phyloP scores from a whole-genome alignment of 2,888 invertebrate genomes.

The Hirtodrosophila duncani region DNA sequence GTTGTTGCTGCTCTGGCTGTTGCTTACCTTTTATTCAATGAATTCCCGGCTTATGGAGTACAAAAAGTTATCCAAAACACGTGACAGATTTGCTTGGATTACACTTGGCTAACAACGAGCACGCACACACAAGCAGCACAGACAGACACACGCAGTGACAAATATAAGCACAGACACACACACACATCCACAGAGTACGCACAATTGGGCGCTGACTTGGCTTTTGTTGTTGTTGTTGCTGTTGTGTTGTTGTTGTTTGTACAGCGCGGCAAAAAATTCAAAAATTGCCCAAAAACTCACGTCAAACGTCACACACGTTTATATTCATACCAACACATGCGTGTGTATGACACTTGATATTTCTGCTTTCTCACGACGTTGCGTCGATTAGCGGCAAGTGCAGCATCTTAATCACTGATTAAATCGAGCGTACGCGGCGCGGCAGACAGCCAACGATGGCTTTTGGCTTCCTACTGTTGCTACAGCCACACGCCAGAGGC shows the following conservation, averaged over 20 bases:
- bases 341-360: constrained; percentile 37
- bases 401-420: constrained; percentile 46
- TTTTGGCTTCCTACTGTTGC: no score
- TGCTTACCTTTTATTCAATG: constrained; percentile 64
- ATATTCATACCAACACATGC: no score
- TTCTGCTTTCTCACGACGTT: neutral
- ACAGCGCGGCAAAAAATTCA: constrained; percentile 43
- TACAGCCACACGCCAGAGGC: no score
- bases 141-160: constrained; percentile 10
- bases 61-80: constrained; percentile 66
- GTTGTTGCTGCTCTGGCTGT: constrained; percentile 30
- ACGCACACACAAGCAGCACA: constrained; percentile 21
- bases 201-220: constrained; percentile 15
- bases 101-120: constrained; percentile 41
- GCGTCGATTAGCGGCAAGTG: constrained; percentile 36
- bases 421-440: constrained; percentile 40
- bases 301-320: constrained; percentile 18
- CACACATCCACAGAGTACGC: constrained; percentile 16
- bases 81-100: constrained; percentile 67
- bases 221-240: constrained; percentile 40
- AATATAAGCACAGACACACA: constrained; percentile 12
- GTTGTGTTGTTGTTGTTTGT: constrained; percentile 7
- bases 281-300: constrained; percentile 26
- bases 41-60: constrained; percentile 45
- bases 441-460: constrained; percentile 26